These are phyloP conservation scores for Pithys albifrons DNA, from an alignment of 2,113 vertebrate species.

Conservation along the genomic window DNA sequence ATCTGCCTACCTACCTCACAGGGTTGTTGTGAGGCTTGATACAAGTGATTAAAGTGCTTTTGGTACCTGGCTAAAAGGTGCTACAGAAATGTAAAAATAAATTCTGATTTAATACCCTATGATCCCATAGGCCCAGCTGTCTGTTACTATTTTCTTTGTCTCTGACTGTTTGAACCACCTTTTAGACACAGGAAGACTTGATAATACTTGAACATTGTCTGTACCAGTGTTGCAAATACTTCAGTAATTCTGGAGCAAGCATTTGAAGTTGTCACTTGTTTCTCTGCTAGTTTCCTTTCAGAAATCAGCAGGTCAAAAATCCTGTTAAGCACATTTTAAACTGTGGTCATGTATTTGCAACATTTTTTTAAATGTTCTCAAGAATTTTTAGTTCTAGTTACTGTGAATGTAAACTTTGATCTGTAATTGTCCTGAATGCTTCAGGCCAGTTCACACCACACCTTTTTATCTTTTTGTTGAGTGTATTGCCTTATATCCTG, in stretches of 20 bases:
- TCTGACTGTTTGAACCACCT: not conserved
- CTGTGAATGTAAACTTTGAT: not conserved
- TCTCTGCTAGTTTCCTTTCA: not conserved
- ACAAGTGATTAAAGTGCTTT: constrained; percentile 44
- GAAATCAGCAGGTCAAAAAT: not conserved
- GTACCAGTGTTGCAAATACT: not conserved
- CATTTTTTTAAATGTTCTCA: not conserved
- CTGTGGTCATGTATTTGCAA: not conserved
- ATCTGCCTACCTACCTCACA: constrained; percentile 68
- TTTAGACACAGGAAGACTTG: not conserved
- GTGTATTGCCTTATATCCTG: not conserved
- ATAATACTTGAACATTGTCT: not conserved
- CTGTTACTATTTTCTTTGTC: constrained; percentile 26
- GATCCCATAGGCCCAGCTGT: constrained; percentile 4
- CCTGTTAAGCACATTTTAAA: not conserved
- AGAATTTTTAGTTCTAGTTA: not conserved
- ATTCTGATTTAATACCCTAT: not conserved
- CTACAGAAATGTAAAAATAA: constrained; percentile 48
- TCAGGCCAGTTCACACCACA: not conserved
- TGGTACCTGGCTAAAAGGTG: constrained; percentile 3
- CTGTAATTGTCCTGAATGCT: not conserved
- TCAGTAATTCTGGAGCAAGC: not conserved
- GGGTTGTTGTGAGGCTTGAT: constrained; percentile 71
- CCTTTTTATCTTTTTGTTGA: not conserved
- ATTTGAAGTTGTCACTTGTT: not conserved